These are phyloP conservation scores for Anneissia japonica DNA, from an alignment of 35 echinoderm and acorn worm genomes.

Conservation along the genomic window DNA sequence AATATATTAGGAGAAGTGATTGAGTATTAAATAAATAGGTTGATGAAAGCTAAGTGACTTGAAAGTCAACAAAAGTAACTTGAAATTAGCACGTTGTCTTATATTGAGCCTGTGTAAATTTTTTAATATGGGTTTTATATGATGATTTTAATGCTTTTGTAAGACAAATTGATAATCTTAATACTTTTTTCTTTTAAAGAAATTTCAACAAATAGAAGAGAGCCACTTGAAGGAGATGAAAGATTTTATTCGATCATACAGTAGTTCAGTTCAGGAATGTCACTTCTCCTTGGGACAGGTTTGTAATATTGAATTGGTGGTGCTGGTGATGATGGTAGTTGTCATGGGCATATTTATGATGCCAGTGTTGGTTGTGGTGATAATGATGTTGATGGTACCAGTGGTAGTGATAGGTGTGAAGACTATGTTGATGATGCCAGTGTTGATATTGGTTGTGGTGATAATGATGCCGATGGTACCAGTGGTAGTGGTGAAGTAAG, in stretches of 20 bases:
- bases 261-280: constrained; percentile 60
- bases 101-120: too few relatives aligned
- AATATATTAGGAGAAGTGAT: too few relatives aligned
- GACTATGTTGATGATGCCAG: too few relatives aligned
- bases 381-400: not conserved
- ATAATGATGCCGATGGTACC: too few relatives aligned
- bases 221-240: constrained; percentile 77
- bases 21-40: too few relatives aligned
- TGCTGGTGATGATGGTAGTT: not conserved
- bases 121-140: not conserved
- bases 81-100: too few relatives aligned
- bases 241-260: constrained; percentile 83
- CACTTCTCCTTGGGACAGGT: constrained; percentile 17
- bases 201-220: constrained; percentile 97
- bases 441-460: too few relatives aligned
- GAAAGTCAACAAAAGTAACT: too few relatives aligned
- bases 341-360: not conserved
- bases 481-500: too few relatives aligned
- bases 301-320: not conserved
- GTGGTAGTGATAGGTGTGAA: not conserved
- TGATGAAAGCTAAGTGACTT: too few relatives aligned
- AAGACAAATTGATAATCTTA: not conserved
- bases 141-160: not conserved
- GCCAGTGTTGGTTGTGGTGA: not conserved
- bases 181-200: constrained; percentile 22